Evolutionary conservation across 2,888 invertebrate species (phyloP), one percentile per base, ranked within the genome.

Genomic region (Charanyca ferruginea): DNA sequence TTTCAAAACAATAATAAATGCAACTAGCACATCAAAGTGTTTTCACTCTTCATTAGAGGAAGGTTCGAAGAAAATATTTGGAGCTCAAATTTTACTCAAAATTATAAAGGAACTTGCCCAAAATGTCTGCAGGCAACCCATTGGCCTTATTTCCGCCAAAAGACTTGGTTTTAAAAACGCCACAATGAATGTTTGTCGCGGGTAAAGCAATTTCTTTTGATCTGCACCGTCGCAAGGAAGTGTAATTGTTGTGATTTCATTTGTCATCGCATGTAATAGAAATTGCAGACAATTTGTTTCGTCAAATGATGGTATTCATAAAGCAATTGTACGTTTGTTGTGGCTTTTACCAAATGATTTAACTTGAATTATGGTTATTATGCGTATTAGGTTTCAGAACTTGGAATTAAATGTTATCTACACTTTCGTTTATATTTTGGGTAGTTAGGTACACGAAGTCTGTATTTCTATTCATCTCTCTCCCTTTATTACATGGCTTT

Each of bases 191-290:
- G 78, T 78, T 80, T 79, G 67, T 63, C 73, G 68, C 73, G 55
- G 77, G 77, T 77, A 72, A 80, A 84, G 85, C 78, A 83, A 80
- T 85, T 73, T 79, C 72, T 72, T 85, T 85, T 82, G 79, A 86
- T 83, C 83, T 69, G 53, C 61, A 69, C 22, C 73, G 58, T 80
- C 62, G 18, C 64, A 66, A 68, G 60, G 67, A 71, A 83, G 77
- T 85, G 86, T 85, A 80, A 87, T 85, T 83, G 85, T 86, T 83
- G 81, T 81, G 77, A 85, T 87, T 86, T 83, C 86, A 77, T 83
- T 82, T 83, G 65, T 81, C 83, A 79, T 72, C 70, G 66, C 76
- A 68, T 80, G 60, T 77, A 71, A 81, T 72, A 76, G 79, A 80
- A 84, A 87, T 82, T 86, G 83, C 81, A 44, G 64, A 75, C 80